phyloP scores from a whole-genome alignment of 2,888 invertebrate genomes.

The Pandemis corylana region DNA sequence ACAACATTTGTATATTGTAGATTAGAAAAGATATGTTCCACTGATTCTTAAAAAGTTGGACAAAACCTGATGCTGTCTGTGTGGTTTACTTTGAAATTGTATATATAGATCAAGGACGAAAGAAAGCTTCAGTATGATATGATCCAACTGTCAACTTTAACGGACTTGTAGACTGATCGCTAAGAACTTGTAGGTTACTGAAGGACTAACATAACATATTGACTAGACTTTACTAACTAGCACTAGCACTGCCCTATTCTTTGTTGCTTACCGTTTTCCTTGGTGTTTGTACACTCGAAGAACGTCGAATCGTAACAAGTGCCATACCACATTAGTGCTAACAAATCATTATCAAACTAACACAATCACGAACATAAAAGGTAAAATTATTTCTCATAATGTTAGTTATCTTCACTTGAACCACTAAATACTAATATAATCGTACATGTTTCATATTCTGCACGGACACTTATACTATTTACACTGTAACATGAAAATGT shows the following conservation, averaged over 20 bases:
- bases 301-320: constrained; percentile 83
- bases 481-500: constrained; percentile 14
- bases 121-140: constrained; percentile 38
- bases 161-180: constrained; percentile 15
- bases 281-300: constrained; percentile 82
- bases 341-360: constrained; percentile 76
- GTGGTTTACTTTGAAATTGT: constrained; percentile 13
- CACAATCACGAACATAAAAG: constrained; percentile 78
- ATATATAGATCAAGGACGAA: constrained; percentile 44
- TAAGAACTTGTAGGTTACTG: constrained; percentile 32
- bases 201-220: constrained; percentile 21
- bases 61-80: neutral
- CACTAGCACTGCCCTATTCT: constrained; percentile 46
- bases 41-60: neutral
- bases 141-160: constrained; percentile 45
- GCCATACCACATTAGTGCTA: constrained; percentile 82
- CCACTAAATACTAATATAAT: constrained; percentile 61
- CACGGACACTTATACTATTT: constrained; percentile 36
- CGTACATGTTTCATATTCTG: constrained; percentile 43
- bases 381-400: constrained; percentile 70
- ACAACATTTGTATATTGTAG: neutral
- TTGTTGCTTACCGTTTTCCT: constrained; percentile 78
- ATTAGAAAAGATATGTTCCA: neutral
- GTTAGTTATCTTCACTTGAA: constrained; percentile 67
- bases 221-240: constrained; percentile 10